These are phyloP conservation scores for Rhamphomyia laevipes DNA, from an alignment of 2,888 invertebrate species.

Conservation along the genomic window DNA sequence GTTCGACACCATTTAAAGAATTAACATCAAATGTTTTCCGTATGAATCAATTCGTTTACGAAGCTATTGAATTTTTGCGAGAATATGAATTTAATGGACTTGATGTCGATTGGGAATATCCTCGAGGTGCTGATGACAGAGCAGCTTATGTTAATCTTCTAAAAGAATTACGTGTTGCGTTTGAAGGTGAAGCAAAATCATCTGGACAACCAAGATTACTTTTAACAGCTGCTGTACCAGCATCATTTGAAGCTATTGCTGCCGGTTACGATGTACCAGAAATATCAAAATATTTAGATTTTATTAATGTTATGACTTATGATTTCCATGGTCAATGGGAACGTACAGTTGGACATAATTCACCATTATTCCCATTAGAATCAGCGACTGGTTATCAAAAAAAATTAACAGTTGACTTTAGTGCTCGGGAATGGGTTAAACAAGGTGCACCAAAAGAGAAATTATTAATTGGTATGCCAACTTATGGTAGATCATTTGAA, in stretches of 20 bases:
- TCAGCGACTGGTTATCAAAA: conserved; percentile 85
- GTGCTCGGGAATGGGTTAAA: conserved; percentile 85
- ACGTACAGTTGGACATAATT: conserved; percentile 84
- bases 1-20: conserved; percentile 88
- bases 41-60: conserved; percentile 92
- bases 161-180: conserved; percentile 74
- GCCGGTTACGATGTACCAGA: conserved; percentile 91
- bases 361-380: conserved; percentile 78
- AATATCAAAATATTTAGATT: conserved; percentile 86
- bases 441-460: conserved; percentile 90
- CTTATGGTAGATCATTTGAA: conserved; percentile 85
- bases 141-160: conserved; percentile 72
- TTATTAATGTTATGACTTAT: conserved; percentile 91
- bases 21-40: conserved; percentile 82
- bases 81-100: conserved; percentile 86
- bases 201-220: conserved; percentile 70
- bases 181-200: conserved; percentile 84
- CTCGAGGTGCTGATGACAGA: conserved; percentile 77
- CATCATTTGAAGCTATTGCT: conserved; percentile 85
- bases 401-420: conserved; percentile 84
- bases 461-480: conserved; percentile 88
- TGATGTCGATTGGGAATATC: conserved; percentile 92
- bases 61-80: conserved; percentile 83
- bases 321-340: conserved; percentile 96
- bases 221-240: conserved; percentile 82